Percentiles rank a stretch among this genome's conserved stretches.
phyloP scores from a whole-genome alignment of 37 sponge, comb jelly and placozoan genomes.

The Geodia barretti region DNA sequence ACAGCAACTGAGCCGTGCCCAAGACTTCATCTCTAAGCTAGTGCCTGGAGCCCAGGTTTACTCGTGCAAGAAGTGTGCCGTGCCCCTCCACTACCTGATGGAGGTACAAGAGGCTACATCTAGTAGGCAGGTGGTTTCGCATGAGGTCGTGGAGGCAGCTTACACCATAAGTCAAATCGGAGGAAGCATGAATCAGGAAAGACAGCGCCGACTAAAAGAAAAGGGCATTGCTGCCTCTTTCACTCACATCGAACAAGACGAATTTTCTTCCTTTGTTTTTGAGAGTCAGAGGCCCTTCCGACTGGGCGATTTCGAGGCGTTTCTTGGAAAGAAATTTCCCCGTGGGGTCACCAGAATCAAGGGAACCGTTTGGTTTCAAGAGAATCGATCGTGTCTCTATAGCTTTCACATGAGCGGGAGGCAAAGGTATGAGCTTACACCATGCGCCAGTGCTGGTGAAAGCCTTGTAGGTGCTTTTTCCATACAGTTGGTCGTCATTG shows the following conservation, averaged over 20 bases:
- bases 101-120: conserved; percentile 56
- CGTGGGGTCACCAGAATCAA: conserved; percentile 43
- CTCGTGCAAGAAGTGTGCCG: conserved; percentile 45
- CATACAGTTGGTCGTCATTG: conserved; percentile 61
- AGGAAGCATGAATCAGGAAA: conserved; percentile 46
- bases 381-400: conserved; percentile 51
- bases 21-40: conserved; percentile 19
- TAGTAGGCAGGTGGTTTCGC: conserved; percentile 42
- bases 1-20: conserved; percentile 40
- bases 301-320: conserved; percentile 46
- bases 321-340: conserved; percentile 55
- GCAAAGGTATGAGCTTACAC: conserved; percentile 57
- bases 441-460: conserved; percentile 11
- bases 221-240: background rate
- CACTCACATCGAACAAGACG: conserved; percentile 49
- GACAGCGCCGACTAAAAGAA: conserved; percentile 25
- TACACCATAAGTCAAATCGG: conserved; percentile 44
- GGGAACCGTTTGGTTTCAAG: conserved; percentile 69
- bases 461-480: conserved; percentile 42
- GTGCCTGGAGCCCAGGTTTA: conserved; percentile 62
- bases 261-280: conserved; percentile 56
- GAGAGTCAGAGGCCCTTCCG: conserved; percentile 44
- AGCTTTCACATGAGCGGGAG: conserved; percentile 78
- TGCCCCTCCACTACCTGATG: conserved; percentile 68
- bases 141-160: conserved; percentile 47